Evolutionary conservation across 2,888 invertebrate genomes (phyloP).

Genomic region (Charanyca ferruginea): DNA sequence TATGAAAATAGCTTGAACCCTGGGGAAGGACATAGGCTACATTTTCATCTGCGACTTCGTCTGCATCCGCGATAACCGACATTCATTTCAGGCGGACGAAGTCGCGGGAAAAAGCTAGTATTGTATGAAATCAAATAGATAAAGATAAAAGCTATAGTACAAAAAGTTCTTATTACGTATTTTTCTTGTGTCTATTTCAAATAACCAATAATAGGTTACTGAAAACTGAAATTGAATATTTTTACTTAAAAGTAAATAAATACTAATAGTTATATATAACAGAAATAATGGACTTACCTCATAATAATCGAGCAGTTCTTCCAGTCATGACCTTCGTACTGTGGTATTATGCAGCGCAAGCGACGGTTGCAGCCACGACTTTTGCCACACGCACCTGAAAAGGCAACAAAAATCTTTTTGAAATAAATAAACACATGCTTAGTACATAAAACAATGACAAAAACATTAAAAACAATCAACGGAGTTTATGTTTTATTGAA

Average conservation of each 20-base stretch:
- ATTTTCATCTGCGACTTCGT: no score
- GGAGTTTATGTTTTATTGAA: conserved; percentile 72
- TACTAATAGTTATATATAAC: background rate
- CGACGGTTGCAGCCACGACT: conserved; percentile 18
- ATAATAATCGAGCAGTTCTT: background rate
- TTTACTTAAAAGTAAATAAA: conserved; percentile 13
- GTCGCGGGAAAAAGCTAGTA: no score
- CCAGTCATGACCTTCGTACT: conserved; percentile 8
- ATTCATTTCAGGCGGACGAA: no score
- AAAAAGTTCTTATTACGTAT: background rate
- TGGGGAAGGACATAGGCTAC: no score
- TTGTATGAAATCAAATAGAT: background rate
- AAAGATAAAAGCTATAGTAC: background rate
- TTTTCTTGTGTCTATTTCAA: no score
- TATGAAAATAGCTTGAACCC: no score
- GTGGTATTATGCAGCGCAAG: conserved; percentile 11
- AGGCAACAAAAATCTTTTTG: conserved; percentile 66
- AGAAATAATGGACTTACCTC: conserved; percentile 27
- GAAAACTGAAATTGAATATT: background rate
- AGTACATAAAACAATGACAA: conserved; percentile 60
- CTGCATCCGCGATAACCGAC: no score
- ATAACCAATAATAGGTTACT: background rate
- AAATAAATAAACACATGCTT: conserved; percentile 57
- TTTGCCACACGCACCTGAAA: conserved; percentile 67
- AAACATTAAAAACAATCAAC: conserved; percentile 68